These are phyloP conservation scores for Trichonephila clavipes DNA, from an alignment of 1,140 invertebrate species.

Conservation along the genomic window DNA sequence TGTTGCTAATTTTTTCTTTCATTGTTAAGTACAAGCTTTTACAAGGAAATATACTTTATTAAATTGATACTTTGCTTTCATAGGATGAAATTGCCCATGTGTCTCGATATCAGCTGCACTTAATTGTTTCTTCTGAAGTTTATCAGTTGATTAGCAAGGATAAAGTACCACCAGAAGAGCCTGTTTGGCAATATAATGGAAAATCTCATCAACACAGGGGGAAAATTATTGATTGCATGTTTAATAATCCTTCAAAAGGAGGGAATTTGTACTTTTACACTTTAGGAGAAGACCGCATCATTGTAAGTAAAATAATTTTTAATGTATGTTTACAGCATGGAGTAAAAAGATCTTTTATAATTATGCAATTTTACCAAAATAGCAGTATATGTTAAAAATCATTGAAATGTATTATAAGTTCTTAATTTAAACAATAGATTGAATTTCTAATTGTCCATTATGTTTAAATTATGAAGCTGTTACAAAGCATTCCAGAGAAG, in stretches of 20 bases:
- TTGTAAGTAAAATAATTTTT: conserved; percentile 24
- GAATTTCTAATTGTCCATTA: too few species aligned
- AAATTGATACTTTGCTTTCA: background rate
- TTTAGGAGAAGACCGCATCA: conserved; percentile 55
- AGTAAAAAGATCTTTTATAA: too few species aligned
- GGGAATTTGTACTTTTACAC: conserved; percentile 52
- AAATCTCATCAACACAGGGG: conserved; percentile 50
- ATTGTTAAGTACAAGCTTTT: too few species aligned
- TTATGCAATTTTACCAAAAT: too few species aligned
- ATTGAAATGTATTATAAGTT: too few species aligned
- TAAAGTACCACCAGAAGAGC: conserved; percentile 28
- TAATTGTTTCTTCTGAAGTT: conserved; percentile 46
- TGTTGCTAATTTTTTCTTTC: background rate
- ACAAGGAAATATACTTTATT: background rate
- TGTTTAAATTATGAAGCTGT: too few species aligned
- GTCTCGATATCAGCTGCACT: conserved; percentile 20
- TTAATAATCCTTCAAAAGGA: conserved; percentile 6
- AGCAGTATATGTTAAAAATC: too few species aligned
- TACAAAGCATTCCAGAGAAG: too few species aligned
- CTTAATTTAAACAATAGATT: too few species aligned
- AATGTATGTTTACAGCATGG: too few species aligned
- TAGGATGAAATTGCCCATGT: conserved; percentile 45
- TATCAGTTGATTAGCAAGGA: conserved; percentile 27
- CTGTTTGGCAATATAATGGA: conserved; percentile 15
- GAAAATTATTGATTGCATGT: conserved; percentile 47